Conservation (phyloP, 2,113 vertebrate genomes). For the Bombycilla garrulus region DNA sequence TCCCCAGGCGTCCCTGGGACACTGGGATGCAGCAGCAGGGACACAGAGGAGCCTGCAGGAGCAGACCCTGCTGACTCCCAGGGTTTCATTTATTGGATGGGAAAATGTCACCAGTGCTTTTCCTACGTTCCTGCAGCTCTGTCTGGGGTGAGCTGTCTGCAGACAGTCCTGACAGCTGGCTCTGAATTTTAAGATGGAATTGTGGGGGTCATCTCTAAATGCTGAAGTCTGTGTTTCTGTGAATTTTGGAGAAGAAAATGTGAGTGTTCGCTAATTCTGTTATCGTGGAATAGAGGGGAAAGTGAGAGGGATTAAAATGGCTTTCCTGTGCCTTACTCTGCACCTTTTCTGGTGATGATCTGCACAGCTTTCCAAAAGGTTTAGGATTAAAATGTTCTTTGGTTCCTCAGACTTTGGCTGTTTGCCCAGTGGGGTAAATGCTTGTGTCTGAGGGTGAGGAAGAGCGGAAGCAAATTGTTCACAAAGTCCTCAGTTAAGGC, state of each 20-base stretch:
- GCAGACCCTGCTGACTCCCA: fast-evolving
- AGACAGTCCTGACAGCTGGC: background rate
- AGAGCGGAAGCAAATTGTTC: background rate
- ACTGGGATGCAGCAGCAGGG: background rate
- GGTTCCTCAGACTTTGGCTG: background rate
- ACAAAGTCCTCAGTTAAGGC: background rate
- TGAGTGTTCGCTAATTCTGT: fast-evolving
- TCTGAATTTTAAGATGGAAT: background rate
- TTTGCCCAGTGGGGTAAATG: background rate
- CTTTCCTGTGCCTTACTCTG: background rate
- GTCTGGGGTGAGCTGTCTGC: background rate
- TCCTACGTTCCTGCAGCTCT: background rate
- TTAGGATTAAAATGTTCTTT: background rate
- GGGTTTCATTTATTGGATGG: background rate
- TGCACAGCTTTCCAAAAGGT: background rate
- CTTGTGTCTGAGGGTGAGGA: background rate
- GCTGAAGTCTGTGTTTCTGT: background rate
- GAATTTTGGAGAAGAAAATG: background rate
- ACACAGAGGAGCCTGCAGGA: background rate
- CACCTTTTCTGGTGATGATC: background rate
- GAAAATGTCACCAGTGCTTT: background rate
- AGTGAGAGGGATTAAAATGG: background rate
- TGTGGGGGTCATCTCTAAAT: background rate
- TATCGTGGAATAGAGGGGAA: background rate
- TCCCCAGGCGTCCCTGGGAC: background rate